These are phyloP conservation scores for Poecile atricapillus DNA, from an alignment of 2,113 vertebrate species.

Conservation along the genomic window DNA sequence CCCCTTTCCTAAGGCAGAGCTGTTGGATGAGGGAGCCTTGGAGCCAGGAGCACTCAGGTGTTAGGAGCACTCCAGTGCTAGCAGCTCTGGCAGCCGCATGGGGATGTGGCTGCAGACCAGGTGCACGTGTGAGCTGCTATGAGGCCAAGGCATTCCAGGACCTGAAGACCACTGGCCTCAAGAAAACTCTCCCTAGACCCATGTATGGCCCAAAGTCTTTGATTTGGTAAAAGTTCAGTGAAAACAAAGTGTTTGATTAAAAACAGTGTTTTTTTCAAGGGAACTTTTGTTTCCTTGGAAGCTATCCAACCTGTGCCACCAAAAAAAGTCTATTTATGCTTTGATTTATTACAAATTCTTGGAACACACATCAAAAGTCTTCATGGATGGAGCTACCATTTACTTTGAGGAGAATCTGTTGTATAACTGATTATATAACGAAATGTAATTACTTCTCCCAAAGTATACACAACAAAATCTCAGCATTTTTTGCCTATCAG, in stretches of 20 bases:
- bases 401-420: slow-evolving; percentile 25
- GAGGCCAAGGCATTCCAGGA: background rate
- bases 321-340: background rate
- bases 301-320: background rate
- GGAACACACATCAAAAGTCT: slow-evolving; percentile 29
- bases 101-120: background rate
- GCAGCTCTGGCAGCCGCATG: background rate
- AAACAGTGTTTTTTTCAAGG: background rate
- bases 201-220: background rate
- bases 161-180: background rate
- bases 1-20: background rate
- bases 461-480: slow-evolving; percentile 47
- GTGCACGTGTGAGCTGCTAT: background rate
- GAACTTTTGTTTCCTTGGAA: background rate
- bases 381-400: background rate
- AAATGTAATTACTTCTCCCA: slow-evolving; percentile 33
- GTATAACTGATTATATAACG: slow-evolving; percentile 26
- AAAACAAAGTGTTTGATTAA: background rate
- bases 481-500: background rate
- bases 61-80: background rate
- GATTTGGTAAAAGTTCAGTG: background rate
- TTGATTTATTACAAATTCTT: slow-evolving; percentile 46
- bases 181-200: background rate
- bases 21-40: background rate
- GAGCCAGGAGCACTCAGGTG: background rate